These are phyloP conservation scores for Sparus aurata DNA, from an alignment of 2,797 vertebrate species.

Conservation along the genomic window DNA sequence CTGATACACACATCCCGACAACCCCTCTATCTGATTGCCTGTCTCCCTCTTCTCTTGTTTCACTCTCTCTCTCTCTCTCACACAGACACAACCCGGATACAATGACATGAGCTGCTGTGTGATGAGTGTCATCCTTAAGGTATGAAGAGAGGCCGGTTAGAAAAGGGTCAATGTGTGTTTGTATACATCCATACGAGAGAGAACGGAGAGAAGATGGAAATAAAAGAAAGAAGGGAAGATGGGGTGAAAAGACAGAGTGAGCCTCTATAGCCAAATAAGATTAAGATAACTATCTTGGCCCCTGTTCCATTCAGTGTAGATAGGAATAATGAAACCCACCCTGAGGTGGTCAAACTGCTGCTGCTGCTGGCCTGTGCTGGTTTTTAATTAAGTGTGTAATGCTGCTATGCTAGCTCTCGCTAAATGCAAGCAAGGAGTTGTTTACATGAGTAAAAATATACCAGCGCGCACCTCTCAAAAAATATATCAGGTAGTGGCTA, in stretches of 20 bases:
- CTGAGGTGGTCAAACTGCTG: constrained; percentile 73
- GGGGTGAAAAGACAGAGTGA: constrained; percentile 53
- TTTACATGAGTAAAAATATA: constrained; percentile 15
- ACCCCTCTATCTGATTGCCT: constrained; percentile 74
- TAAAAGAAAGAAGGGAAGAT: constrained; percentile 24
- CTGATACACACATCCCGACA: constrained; percentile 72
- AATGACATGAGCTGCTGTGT: constrained; percentile 31
- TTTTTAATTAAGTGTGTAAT: constrained; percentile 57
- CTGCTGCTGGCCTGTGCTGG: constrained; percentile 52
- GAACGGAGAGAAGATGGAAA: constrained; percentile 4
- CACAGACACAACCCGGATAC: constrained; percentile 34
- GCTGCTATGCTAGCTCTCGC: background rate
- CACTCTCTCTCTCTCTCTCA: constrained; percentile 51
- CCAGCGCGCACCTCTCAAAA: no score
- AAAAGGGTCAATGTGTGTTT: constrained; percentile 35
- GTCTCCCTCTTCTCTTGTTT: constrained; percentile 70
- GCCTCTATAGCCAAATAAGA: constrained; percentile 81
- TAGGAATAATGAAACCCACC: constrained; percentile 82
- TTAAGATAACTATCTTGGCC: constrained; percentile 84
- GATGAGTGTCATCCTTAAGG: constrained; percentile 43
- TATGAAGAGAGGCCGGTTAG: constrained; percentile 56
- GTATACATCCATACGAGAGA: constrained; percentile 22
- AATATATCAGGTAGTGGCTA: no score
- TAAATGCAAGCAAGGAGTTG: background rate
- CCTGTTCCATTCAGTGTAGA: constrained; percentile 79